Conservation (phyloP, 2,113 vertebrate species). For the Conger conger region DNA sequence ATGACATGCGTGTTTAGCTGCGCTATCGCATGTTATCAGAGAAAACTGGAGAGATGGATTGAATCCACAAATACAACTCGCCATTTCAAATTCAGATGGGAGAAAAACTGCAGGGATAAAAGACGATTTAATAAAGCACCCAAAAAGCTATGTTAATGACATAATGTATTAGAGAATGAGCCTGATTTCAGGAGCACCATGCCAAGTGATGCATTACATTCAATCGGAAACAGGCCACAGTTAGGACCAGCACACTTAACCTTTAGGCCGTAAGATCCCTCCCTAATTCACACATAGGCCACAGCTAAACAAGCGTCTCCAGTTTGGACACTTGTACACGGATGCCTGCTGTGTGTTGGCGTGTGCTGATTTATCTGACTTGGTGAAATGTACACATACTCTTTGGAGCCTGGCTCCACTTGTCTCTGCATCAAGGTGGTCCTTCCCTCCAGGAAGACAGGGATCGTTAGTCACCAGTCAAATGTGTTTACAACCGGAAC, state of each 20-base stretch:
- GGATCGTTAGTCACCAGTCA: constrained; percentile 44
- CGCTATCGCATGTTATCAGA: not conserved
- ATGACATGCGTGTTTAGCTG: not conserved
- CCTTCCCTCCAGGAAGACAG: constrained; percentile 29
- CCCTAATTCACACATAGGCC: not conserved
- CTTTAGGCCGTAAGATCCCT: not conserved
- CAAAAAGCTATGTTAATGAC: not conserved
- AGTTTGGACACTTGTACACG: not conserved
- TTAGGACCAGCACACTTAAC: not conserved
- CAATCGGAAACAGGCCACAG: not conserved
- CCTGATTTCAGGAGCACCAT: not conserved
- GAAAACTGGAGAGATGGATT: not conserved
- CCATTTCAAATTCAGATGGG: too few relatives aligned
- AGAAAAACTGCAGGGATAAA: too few relatives aligned
- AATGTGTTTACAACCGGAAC: constrained; percentile 50
- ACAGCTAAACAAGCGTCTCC: not conserved
- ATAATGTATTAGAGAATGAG: not conserved
- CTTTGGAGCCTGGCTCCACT: constrained; percentile 51
- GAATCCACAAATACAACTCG: too few relatives aligned
- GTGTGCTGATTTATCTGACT: constrained; percentile 40
- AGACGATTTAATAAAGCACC: too few relatives aligned
- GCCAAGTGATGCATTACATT: not conserved
- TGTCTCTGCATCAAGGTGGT: constrained; percentile 48
- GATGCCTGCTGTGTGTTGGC: not conserved
- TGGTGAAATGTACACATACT: constrained; percentile 59